Conservation (phyloP, 2,888 invertebrate species). For the Caenorhabditis macrosperma region DNA sequence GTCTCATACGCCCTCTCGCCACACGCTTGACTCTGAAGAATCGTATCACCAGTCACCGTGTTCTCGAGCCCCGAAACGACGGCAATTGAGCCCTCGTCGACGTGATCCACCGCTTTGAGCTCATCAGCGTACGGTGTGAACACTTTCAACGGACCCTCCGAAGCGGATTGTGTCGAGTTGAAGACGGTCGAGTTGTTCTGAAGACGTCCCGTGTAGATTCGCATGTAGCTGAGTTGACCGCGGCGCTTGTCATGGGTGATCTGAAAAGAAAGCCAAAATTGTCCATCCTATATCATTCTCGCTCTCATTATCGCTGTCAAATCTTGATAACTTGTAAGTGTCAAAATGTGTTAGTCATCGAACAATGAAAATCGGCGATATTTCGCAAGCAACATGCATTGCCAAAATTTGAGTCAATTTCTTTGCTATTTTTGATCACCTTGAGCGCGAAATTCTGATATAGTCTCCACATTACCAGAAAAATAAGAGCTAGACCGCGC, state of each 20-base stretch:
- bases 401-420: too few relatives aligned
- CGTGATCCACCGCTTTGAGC: slow-evolving; percentile 82
- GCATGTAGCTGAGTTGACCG: slow-evolving; percentile 90
- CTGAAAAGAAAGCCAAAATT: too few relatives aligned
- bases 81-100: slow-evolving; percentile 88
- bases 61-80: slow-evolving; percentile 91
- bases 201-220: slow-evolving; percentile 83
- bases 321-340: too few relatives aligned
- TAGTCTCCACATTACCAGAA: too few relatives aligned
- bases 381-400: too few relatives aligned
- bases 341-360: too few relatives aligned
- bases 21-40: slow-evolving; percentile 69
- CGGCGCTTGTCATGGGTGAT: slow-evolving; percentile 92
- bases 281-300: too few relatives aligned
- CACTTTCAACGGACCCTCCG: slow-evolving; percentile 80
- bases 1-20: slow-evolving; percentile 32
- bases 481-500: too few relatives aligned
- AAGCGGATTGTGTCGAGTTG: slow-evolving; percentile 61
- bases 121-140: slow-evolving; percentile 91
- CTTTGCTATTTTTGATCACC: too few relatives aligned
- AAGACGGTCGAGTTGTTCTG: slow-evolving; percentile 60
- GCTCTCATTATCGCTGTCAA: too few relatives aligned
- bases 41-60: slow-evolving; percentile 84
- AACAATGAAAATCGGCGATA: too few relatives aligned
- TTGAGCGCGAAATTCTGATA: too few relatives aligned